Evolutionary conservation across 1,140 invertebrate species (phyloP).

Genomic region (Holcopasites calliopsidis): DNA sequence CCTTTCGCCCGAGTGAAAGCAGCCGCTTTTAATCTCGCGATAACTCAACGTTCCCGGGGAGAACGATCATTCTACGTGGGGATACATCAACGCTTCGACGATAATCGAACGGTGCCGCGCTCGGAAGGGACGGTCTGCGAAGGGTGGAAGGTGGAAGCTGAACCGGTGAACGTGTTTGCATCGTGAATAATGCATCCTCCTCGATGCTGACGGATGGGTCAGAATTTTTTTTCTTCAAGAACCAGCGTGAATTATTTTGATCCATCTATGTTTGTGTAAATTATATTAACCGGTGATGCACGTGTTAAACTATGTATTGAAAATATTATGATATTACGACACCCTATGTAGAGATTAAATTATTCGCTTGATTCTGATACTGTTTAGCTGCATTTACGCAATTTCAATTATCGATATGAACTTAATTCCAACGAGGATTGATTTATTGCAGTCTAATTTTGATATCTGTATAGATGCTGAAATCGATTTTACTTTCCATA

Average conservation of each 20-base stretch:
- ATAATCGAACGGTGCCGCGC: slow-evolving; percentile 17
- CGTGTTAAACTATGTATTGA: no score
- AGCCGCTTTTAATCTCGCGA: slow-evolving; percentile 32
- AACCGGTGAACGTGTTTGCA: neutral
- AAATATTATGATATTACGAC: no score
- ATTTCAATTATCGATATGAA: no score
- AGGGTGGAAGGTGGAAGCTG: neutral
- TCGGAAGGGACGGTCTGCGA: neutral
- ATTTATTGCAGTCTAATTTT: no score
- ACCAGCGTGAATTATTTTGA: neutral
- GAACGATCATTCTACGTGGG: slow-evolving; percentile 1
- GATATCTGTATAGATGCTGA: no score
- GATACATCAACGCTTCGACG: slow-evolving; percentile 1
- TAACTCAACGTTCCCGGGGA: neutral
- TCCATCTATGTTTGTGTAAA: no score
- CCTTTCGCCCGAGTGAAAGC: neutral
- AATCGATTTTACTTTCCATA: no score
- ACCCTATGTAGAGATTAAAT: no score
- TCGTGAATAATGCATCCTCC: slow-evolving; percentile 35
- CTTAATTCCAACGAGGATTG: no score
- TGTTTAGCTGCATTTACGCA: no score
- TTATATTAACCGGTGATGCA: no score
- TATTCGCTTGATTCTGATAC: no score
- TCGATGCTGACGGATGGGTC: slow-evolving; percentile 39
- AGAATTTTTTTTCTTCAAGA: neutral